Percentiles rank a stretch among this genome's conserved stretches.
Evolutionary conservation across 2,888 invertebrate species (phyloP).

Genomic region (Acleris sparsana): DNA sequence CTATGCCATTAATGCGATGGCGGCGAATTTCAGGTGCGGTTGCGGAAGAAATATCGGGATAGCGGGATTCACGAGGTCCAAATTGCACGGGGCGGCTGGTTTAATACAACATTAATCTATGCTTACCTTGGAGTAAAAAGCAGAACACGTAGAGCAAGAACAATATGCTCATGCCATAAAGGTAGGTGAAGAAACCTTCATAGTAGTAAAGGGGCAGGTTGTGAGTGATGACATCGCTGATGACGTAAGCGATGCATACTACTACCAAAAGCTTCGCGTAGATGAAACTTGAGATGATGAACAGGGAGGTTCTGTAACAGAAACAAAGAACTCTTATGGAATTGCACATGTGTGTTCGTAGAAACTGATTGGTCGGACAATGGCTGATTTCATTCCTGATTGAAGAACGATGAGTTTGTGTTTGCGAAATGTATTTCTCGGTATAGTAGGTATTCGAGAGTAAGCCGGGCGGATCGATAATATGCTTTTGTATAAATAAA

Average conservation of each 20-base stretch:
- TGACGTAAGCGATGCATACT: slow-evolving; percentile 96
- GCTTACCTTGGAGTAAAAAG: slow-evolving; percentile 92
- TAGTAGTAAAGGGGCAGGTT: slow-evolving; percentile 96
- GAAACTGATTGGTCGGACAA: slow-evolving; percentile 27
- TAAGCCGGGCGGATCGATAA: too few relatives aligned
- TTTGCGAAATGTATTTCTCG: not conserved
- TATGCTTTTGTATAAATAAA: too few relatives aligned
- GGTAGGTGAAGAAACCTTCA: slow-evolving; percentile 97
- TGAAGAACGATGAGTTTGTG: slow-evolving; percentile 10
- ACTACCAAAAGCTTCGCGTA: slow-evolving; percentile 97
- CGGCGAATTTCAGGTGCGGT: too few relatives aligned
- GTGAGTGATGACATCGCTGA: slow-evolving; percentile 97
- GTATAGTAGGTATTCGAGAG: not conserved
- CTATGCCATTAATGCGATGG: too few relatives aligned
- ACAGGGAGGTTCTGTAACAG: slow-evolving; percentile 93
- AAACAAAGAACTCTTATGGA: slow-evolving; percentile 44
- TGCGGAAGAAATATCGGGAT: too few relatives aligned
- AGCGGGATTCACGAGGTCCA: too few relatives aligned
- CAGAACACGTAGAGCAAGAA: slow-evolving; percentile 97
- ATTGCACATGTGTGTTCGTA: slow-evolving; percentile 27
- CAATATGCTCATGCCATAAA: slow-evolving; percentile 96
- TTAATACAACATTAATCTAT: slow-evolving; percentile 2
- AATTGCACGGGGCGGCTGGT: too few relatives aligned
- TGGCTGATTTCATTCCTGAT: slow-evolving; percentile 28
- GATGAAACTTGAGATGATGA: slow-evolving; percentile 97